Conservation (phyloP, 2,113 vertebrate species). For the Heteronetta atricapilla region DNA sequence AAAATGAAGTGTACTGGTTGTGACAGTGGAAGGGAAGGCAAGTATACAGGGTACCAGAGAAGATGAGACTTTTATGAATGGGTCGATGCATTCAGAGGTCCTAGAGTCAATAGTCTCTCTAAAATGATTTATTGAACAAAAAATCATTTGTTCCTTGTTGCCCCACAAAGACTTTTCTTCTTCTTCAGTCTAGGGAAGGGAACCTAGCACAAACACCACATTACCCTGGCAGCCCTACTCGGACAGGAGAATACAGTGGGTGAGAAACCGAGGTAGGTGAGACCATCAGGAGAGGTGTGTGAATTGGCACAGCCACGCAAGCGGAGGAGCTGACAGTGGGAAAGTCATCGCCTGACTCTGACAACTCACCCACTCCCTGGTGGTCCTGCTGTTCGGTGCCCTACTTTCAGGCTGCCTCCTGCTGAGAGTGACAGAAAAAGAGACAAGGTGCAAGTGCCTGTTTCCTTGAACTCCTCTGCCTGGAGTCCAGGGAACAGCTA, state of each 20-base stretch:
- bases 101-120: constrained; percentile 35
- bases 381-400: background rate
- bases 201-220: accelerated
- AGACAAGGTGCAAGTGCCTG: background rate
- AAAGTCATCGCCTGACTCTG: background rate
- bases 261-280: background rate
- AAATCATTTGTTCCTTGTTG: constrained; percentile 35
- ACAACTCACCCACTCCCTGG: background rate
- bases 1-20: constrained; percentile 60
- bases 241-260: background rate
- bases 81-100: constrained; percentile 46
- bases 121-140: constrained; percentile 59
- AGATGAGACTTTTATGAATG: constrained; percentile 62
- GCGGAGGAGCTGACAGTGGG: background rate
- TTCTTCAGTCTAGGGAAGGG: background rate
- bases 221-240: background rate
- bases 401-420: background rate
- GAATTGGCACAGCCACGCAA: background rate
- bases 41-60: background rate
- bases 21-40: constrained; percentile 41
- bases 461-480: background rate
- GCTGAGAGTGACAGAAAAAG: background rate
- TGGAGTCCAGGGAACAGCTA: background rate
- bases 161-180: background rate
- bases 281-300: background rate